Base-by-base conservation (phyloP, 2,888 invertebrate species). In the Spodoptera littoralis region DNA sequence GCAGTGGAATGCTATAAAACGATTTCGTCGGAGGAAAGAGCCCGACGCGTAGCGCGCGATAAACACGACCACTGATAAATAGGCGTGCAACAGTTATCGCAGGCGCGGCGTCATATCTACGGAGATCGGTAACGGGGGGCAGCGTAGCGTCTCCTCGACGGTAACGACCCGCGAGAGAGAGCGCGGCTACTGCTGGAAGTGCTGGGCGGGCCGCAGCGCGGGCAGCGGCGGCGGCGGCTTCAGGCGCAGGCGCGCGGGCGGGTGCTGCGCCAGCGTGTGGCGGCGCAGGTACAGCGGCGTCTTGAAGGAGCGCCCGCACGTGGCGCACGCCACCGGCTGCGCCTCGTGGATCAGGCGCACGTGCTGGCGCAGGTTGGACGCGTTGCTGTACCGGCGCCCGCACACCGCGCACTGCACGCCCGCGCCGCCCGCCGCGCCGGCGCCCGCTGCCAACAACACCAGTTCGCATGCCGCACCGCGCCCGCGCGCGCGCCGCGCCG, bases 221-320 rank as follows among this genome's bases (percentile, higher is more conserved):
- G 90, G 87, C 73, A 84, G 83, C 81, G 87, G 88, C 86, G 81
- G 84, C 65, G 85, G 82, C 81, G 89, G 88, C 96, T 86, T 85
- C 86, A 78, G 75, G 51, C 70, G 71, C 65, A 61, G 62, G 70
- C 84, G 83, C 84, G 87, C 85, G 85, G 86, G 82, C 83, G 90
- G 89, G 91, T 97, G 96, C 83, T 96, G 96, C 92, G 96, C 96
- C 83, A 96, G 95, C 90, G 96, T 96, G 95, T 97, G 96, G 88
- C 96, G 96, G 88, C 96, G 96, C 88, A 97, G 95, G 92, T 97
- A 97, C 88, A 97, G 96, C 92, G 96, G 96, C 84, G 97, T 97
- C 95, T 97, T 96, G 95, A 96, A 96, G 90, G 96, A 95, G 91
- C 96, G 96, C 79, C 96, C 96, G 94, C 97, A 96, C 72, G 96